Percentiles rank a stretch among this genome's conserved stretches.
phyloP scores from a whole-genome alignment of 1,140 invertebrate genomes.

The Brachionus asplanchnoidis region DNA sequence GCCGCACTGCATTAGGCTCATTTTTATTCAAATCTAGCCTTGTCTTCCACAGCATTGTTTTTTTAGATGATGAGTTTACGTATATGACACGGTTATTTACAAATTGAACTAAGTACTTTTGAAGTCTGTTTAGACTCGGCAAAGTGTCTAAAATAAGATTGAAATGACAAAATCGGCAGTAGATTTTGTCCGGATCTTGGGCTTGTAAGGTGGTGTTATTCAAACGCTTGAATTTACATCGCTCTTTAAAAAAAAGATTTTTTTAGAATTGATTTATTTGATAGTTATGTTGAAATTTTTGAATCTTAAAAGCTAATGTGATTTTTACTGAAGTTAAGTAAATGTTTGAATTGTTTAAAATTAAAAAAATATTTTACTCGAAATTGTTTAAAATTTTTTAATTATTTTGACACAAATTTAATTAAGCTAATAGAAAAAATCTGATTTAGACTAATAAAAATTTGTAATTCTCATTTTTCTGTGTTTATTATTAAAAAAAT shows the following conservation, averaged over 20 bases:
- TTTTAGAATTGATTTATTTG: neutral
- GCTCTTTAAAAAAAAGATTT: neutral
- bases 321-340: no score
- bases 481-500: no score
- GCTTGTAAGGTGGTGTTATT: neutral
- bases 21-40: neutral
- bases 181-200: neutral
- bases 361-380: no score
- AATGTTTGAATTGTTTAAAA: no score
- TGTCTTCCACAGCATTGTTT: constrained; percentile 36
- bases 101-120: constrained; percentile 36
- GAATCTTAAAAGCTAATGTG: no score
- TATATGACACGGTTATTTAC: constrained; percentile 41
- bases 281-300: no score
- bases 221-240: constrained; percentile 16
- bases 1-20: neutral
- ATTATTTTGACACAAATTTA: no score
- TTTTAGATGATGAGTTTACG: constrained; percentile 34
- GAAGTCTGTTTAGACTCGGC: constrained; percentile 13
- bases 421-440: no score
- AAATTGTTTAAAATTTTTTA: no score
- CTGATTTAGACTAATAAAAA: no score
- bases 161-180: constrained; percentile 36
- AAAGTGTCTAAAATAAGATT: constrained; percentile 15
- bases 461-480: no score